Evolutionary conservation across 2,797 vertebrate species (phyloP).

Genomic region (Gouania willdenowi): DNA sequence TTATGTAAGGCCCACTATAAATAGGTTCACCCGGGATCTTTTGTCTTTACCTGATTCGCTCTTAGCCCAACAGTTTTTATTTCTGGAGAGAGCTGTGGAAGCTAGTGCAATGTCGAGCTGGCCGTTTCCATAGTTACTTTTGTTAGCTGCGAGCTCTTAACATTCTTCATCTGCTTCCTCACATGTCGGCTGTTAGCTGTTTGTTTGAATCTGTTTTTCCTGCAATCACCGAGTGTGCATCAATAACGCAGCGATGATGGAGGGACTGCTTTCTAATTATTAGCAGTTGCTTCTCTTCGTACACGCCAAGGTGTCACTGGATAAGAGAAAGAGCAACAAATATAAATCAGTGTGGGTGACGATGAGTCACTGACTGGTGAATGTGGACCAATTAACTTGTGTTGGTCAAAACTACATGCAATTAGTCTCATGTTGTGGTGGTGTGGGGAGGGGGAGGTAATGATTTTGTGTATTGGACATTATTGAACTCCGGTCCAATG

Average conservation of each 20-base stretch:
- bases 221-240: conserved; percentile 35
- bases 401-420: conserved; percentile 59
- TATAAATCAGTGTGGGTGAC: conserved; percentile 63
- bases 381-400: conserved; percentile 58
- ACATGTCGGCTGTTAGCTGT: conserved; percentile 70
- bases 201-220: conserved; percentile 68
- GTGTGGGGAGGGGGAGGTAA: too few species aligned
- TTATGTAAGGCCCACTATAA: conserved; percentile 84
- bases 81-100: conserved; percentile 82
- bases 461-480: conserved; percentile 33
- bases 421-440: conserved; percentile 54
- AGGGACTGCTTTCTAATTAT: conserved; percentile 51
- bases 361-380: conserved; percentile 65
- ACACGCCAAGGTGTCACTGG: conserved; percentile 32
- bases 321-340: conserved; percentile 53
- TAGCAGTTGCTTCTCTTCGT: conserved; percentile 37
- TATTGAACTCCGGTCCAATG: conserved; percentile 29
- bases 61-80: conserved; percentile 84
- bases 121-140: conserved; percentile 87
- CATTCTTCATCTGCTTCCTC: conserved; percentile 81
- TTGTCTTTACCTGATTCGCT: conserved; percentile 88
- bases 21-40: conserved; percentile 84
- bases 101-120: conserved; percentile 79
- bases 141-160: conserved; percentile 79
- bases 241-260: conserved; percentile 39